Base-by-base conservation (phyloP, 2,888 invertebrate species). In the Synergus itoensis region DNA sequence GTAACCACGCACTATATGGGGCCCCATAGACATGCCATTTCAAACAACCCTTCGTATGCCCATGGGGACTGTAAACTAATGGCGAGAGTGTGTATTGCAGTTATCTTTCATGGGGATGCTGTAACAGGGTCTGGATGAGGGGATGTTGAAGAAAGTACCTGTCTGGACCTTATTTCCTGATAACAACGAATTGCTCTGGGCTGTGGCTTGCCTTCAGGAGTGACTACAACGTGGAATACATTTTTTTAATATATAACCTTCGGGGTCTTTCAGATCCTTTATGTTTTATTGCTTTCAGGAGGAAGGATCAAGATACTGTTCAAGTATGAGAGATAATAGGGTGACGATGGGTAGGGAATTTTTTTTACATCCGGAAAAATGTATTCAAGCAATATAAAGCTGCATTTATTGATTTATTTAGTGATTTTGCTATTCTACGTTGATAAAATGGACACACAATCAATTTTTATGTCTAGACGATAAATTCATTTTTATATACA, bases 41-140 rank as follows among this genome's bases (percentile, higher is more conserved):
- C 16, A 41, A 64, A 85, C 86, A 87, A 87, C 90, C 89, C 88
- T 88, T 87, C 85, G 83, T 75, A 81, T 83, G 79, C 89, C 88
- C 90, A 80, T 84, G 89, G 90, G 91, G 85, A 88, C 85, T 85
- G 87, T 90, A 89, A 91, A 90, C 89, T 90, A 91, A 91, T 90
- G 89, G 88, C 80, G 84, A 84, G 84, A 80, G 81, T 84, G 80
- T 85, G 86, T 87, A 86, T 86, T 81, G 83, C 80, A 88, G 87
- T 87, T 86, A 84, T 86, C 85, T 86, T 87, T 84, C 85, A 73
- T 53, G 73, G 48, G 73, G n/a, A 73, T 81, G 78, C 14, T n/a
- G 57, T 65, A 75, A 36, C 21, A 53, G 5, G 16, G 60, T 16
- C 18, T 7, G n/a, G 40, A 16, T 64, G 18, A 40, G 63, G 60